phyloP scores from a whole-genome alignment of 2,113 vertebrate genomes.

The Pachyramphus minor region DNA sequence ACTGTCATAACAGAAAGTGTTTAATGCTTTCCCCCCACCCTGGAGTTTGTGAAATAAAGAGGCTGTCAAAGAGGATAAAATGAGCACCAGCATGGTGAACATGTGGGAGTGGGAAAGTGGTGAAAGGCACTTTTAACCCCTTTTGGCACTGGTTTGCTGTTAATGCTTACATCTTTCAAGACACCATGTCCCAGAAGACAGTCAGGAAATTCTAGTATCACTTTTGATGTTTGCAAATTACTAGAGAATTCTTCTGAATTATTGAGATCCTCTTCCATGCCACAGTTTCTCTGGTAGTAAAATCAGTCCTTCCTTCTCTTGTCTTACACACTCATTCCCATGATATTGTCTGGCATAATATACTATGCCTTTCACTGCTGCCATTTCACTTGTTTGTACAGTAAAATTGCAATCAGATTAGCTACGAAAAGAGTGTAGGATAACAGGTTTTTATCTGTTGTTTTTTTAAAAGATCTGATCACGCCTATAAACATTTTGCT shows the following conservation, averaged over 20 bases:
- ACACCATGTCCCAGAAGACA: not conserved
- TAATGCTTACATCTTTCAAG: not conserved
- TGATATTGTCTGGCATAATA: not conserved
- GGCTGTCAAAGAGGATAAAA: not conserved
- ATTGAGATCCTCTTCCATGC: not conserved
- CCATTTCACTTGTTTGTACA: not conserved
- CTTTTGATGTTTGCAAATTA: not conserved
- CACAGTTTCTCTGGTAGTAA: not conserved
- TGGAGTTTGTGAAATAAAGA: not conserved
- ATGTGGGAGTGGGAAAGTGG: not conserved
- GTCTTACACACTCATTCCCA: not conserved
- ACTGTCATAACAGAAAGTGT: not conserved
- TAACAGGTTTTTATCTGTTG: not conserved
- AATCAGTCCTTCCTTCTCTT: not conserved
- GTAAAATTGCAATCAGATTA: not conserved
- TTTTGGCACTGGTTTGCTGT: not conserved
- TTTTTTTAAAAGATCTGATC: not conserved
- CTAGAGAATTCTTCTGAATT: not conserved
- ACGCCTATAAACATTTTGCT: not conserved
- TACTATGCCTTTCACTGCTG: rapidly evolving
- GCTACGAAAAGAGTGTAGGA: not conserved
- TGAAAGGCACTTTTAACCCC: not conserved
- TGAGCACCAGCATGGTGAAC: not conserved
- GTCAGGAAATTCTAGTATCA: not conserved
- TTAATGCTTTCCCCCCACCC: not conserved